Evolutionary conservation across 2,797 vertebrate species (phyloP).

Genomic region (Podarcis siculus): DNA sequence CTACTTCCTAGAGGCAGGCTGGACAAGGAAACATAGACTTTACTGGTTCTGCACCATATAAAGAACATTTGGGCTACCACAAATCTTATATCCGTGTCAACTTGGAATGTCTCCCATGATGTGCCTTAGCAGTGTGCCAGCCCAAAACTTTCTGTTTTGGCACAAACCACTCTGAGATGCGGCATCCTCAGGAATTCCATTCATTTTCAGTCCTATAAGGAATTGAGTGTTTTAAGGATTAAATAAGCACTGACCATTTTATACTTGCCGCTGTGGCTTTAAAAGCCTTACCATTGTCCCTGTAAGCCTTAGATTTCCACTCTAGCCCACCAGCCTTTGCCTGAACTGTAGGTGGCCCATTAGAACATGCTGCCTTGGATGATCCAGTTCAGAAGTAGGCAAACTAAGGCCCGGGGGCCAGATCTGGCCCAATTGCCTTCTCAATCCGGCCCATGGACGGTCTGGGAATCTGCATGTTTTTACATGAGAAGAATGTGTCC

Average conservation of each 20-base stretch:
- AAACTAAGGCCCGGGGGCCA: too few relatives aligned
- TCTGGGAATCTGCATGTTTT: too few relatives aligned
- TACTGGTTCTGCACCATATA: background rate
- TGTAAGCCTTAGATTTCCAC: background rate
- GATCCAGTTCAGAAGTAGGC: background rate
- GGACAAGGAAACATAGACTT: background rate
- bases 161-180: background rate
- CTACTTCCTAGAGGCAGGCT: background rate
- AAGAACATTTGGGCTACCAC: background rate
- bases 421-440: too few relatives aligned
- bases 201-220: background rate
- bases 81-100: background rate
- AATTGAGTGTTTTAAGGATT: background rate
- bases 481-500: too few relatives aligned
- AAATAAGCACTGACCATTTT: background rate
- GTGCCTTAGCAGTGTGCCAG: background rate
- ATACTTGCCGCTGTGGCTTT: background rate
- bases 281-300: background rate
- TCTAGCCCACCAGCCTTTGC: background rate
- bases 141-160: background rate
- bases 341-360: background rate
- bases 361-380: background rate
- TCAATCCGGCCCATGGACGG: too few relatives aligned
- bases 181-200: background rate
- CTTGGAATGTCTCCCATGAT: background rate